Evolutionary conservation across 2,113 vertebrate species (phyloP).

Genomic region (Brachyhypopomus occidentalis): DNA sequence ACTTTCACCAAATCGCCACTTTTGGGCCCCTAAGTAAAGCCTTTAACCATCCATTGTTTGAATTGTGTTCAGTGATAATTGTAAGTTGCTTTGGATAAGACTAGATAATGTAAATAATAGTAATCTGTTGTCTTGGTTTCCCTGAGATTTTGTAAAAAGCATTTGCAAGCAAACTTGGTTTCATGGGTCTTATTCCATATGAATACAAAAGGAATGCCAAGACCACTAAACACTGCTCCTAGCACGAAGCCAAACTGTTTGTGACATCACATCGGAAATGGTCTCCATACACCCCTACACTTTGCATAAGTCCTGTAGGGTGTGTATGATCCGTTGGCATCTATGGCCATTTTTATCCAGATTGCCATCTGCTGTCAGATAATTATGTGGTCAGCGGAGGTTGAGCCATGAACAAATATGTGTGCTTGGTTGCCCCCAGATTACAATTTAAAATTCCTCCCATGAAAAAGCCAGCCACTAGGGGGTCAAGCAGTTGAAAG

Average conservation of each 20-base stretch:
- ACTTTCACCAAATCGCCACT: no score
- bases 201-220: not conserved
- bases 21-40: no score
- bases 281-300: not conserved
- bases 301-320: slow-evolving; percentile 12
- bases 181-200: not conserved
- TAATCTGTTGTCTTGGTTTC: no score
- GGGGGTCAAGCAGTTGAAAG: slow-evolving; percentile 74
- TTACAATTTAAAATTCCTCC: slow-evolving; percentile 82
- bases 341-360: slow-evolving; percentile 25
- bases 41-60: no score
- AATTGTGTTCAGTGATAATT: no score
- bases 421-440: slow-evolving; percentile 76
- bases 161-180: not conserved
- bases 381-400: slow-evolving; percentile 77
- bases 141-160: no score
- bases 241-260: not conserved
- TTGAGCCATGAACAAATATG: slow-evolving; percentile 78
- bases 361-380: slow-evolving; percentile 60
- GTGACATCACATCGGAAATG: not conserved
- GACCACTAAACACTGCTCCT: not conserved
- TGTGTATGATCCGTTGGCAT: slow-evolving; percentile 23
- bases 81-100: no score
- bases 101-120: no score
- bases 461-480: slow-evolving; percentile 71